Evolutionary conservation across 2,888 invertebrate genomes (phyloP).

Genomic region (Trissolcus brochymenae): DNA sequence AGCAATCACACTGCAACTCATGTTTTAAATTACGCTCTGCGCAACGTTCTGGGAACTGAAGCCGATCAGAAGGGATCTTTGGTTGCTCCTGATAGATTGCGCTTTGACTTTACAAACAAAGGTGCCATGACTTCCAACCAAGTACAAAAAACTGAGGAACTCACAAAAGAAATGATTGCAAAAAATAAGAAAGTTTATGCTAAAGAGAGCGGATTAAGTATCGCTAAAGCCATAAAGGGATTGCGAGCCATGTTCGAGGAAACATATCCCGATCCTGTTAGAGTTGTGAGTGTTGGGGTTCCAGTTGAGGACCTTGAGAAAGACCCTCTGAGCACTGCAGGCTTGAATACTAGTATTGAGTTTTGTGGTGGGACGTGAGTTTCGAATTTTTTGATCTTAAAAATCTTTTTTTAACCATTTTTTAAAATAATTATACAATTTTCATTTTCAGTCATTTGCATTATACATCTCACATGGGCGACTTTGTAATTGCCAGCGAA

Average conservation of each 20-base stretch:
- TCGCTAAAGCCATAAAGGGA: constrained; percentile 94
- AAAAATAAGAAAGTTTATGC: constrained; percentile 90
- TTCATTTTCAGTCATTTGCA: constrained; percentile 83
- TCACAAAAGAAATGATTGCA: constrained; percentile 86
- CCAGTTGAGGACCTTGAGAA: constrained; percentile 92
- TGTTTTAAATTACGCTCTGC: constrained; percentile 94
- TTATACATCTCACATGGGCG: constrained; percentile 94
- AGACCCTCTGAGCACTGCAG: constrained; percentile 89
- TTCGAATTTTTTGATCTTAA: too few relatives aligned
- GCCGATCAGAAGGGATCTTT: constrained; percentile 97
- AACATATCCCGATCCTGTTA: constrained; percentile 97
- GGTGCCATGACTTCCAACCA: constrained; percentile 92
- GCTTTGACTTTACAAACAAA: constrained; percentile 98
- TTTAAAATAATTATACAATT: not conserved
- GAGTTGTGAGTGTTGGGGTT: constrained; percentile 95
- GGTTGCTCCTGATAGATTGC: constrained; percentile 96
- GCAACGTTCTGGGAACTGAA: constrained; percentile 92
- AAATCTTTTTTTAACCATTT: too few relatives aligned
- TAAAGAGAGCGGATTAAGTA: constrained; percentile 87
- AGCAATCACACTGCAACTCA: constrained; percentile 99
- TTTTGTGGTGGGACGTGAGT: constrained; percentile 98
- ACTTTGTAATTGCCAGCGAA: constrained; percentile 96
- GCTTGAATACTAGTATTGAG: constrained; percentile 93
- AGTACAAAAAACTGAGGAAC: constrained; percentile 90
- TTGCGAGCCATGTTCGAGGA: constrained; percentile 99